Percentiles rank a stretch among this genome's conserved stretches.
phyloP scores from a whole-genome alignment of 2,888 invertebrate species.

The Pediacus dermestoides region DNA sequence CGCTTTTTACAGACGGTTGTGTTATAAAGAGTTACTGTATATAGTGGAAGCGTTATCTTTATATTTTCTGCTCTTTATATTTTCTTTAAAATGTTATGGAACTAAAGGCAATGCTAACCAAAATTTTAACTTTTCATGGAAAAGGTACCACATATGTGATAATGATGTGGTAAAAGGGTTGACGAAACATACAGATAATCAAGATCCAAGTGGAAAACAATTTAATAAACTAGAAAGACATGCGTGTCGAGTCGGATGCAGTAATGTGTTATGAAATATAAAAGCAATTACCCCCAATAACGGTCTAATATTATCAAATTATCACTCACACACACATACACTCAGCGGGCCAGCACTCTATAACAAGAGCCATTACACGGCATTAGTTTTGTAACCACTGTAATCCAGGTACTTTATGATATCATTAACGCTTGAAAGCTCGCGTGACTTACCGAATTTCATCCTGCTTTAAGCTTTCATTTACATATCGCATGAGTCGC shows the following conservation, averaged over 20 bases:
- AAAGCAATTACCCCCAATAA: constrained; percentile 38
- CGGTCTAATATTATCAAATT: constrained; percentile 42
- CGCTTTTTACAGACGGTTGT: too few species aligned
- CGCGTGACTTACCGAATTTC: constrained; percentile 47
- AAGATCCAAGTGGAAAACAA: constrained; percentile 21
- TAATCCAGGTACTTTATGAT: constrained; percentile 47
- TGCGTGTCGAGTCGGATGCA: constrained; percentile 30
- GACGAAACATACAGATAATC: too few species aligned
- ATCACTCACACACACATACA: constrained; percentile 29
- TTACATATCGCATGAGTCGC: constrained; percentile 45
- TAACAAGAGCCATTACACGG: constrained; percentile 44
- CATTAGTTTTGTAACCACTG: constrained; percentile 45
- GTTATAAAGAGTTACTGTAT: too few species aligned
- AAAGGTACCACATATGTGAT: too few species aligned
- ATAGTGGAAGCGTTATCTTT: too few species aligned
- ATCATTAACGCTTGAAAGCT: constrained; percentile 44
- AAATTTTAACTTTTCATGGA: too few species aligned
- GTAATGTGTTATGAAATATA: constrained; percentile 36
- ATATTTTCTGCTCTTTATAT: too few species aligned
- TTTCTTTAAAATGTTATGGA: too few species aligned
- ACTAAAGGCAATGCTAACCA: too few species aligned
- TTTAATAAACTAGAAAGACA: constrained; percentile 24
- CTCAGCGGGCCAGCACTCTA: constrained; percentile 42
- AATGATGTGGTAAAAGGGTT: too few species aligned
- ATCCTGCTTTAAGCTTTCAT: constrained; percentile 39